A percentile compares a stretch with the other conserved stretches of the same genome.
phyloP scores from a whole-genome alignment of 53 echinoderm and acorn worm species.

The Zoroaster sp. region DNA sequence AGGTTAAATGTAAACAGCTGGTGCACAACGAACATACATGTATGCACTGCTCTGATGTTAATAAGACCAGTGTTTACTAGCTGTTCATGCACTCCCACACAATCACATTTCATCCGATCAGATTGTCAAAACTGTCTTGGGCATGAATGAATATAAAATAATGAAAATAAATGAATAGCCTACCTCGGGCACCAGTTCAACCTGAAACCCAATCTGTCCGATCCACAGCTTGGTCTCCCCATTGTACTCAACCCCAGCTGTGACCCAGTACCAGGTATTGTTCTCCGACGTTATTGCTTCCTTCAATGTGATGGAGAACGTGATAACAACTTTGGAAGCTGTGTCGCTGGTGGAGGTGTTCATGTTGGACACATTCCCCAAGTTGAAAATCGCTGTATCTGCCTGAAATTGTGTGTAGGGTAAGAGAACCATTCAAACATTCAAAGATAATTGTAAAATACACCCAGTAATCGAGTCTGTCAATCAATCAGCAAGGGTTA shows the following conservation, averaged over 20 bases:
- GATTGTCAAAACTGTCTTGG: no score
- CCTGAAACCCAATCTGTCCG: slow-evolving; percentile 67
- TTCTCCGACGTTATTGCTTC: slow-evolving; percentile 27
- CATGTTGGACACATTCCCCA: slow-evolving; percentile 67
- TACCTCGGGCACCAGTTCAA: slow-evolving; percentile 9
- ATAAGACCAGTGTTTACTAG: no score
- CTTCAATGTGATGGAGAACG: slow-evolving; percentile 61
- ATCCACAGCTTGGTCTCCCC: slow-evolving; percentile 60
- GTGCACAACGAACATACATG: no score
- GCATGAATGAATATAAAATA: no score
- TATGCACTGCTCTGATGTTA: no score
- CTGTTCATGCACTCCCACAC: no score
- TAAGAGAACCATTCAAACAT: neutral
- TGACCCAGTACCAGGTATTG: slow-evolving; percentile 64
- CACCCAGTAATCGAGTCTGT: no score
- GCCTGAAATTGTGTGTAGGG: slow-evolving; percentile 15
- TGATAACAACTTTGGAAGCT: slow-evolving; percentile 51
- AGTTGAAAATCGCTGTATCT: slow-evolving; percentile 49
- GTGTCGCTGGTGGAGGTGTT: slow-evolving; percentile 10
- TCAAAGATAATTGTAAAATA: no score
- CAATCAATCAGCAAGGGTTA: no score
- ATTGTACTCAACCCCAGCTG: slow-evolving; percentile 68
- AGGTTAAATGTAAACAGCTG: no score
- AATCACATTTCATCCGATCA: no score
- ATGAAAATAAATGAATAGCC: no score